Evolutionary conservation across 2,113 vertebrate species (phyloP).

Genomic region (Entomyzon cyanotis): DNA sequence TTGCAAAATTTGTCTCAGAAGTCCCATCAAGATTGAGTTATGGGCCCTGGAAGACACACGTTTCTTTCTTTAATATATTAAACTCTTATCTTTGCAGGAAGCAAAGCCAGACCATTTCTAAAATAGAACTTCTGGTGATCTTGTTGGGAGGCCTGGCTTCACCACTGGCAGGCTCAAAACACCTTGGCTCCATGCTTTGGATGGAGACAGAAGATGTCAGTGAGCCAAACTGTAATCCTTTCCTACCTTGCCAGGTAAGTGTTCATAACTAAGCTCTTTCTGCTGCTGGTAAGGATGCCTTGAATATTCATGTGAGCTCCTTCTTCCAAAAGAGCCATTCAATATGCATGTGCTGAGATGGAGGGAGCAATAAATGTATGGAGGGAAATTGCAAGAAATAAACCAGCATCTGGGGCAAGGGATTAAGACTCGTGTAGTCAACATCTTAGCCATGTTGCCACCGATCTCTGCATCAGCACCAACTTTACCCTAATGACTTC

Average conservation of each 20-base stretch:
- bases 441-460: neutral
- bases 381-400: neutral
- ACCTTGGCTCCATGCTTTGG: neutral
- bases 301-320: neutral
- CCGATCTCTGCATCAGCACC: neutral
- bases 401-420: neutral
- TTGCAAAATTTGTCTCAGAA: neutral
- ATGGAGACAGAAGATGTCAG: neutral
- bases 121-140: conserved; percentile 9
- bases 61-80: neutral
- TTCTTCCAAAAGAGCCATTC: neutral
- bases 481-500: neutral
- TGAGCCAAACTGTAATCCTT: conserved; percentile 12
- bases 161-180: neutral
- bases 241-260: neutral
- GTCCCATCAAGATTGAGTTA: neutral
- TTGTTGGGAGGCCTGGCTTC: neutral
- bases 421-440: neutral
- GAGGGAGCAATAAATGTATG: neutral
- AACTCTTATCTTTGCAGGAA: conserved; percentile 21
- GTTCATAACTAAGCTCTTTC: neutral
- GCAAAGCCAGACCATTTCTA: neutral
- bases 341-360: neutral
- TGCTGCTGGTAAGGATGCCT: neutral
- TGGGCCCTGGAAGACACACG: neutral